A percentile compares a stretch with the other conserved stretches of the same genome.
These are phyloP conservation scores for Drosophila vallismaia DNA, from an alignment of 2,888 invertebrate genomes.

Conservation along the genomic window DNA sequence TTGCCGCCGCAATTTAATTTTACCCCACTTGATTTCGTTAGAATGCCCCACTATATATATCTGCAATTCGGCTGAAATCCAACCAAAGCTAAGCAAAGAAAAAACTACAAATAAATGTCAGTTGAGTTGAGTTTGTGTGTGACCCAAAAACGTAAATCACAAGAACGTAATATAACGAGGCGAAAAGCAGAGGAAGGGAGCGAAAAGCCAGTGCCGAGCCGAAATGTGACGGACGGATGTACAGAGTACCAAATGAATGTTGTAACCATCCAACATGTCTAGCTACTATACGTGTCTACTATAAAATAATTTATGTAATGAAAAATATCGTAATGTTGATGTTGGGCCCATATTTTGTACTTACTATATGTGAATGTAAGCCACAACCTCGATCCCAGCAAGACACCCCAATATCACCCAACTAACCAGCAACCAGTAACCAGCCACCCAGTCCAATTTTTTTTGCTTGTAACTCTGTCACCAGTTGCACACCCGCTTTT, in stretches of 20 bases:
- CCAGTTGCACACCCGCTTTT: slow-evolving; percentile 58
- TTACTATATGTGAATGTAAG: slow-evolving; percentile 53
- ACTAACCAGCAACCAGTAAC: slow-evolving; percentile 16
- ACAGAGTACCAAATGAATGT: slow-evolving; percentile 76
- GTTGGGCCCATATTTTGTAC: slow-evolving; percentile 77
- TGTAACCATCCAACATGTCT: slow-evolving; percentile 71
- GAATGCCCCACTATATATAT: slow-evolving; percentile 26
- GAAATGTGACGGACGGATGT: slow-evolving; percentile 76
- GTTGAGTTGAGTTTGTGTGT: slow-evolving; percentile 49
- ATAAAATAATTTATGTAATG: slow-evolving; percentile 83
- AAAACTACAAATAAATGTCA: slow-evolving; percentile 37
- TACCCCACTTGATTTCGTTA: slow-evolving; percentile 32
- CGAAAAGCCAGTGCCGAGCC: slow-evolving; percentile 42
- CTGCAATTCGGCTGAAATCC: slow-evolving; percentile 41
- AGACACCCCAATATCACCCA: slow-evolving; percentile 36
- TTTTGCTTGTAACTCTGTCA: slow-evolving; percentile 47
- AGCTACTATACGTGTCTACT: slow-evolving; percentile 81
- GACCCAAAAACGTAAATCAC: slow-evolving; percentile 49
- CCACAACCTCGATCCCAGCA: slow-evolving; percentile 46
- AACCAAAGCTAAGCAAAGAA: slow-evolving; percentile 2
- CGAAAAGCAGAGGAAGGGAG: slow-evolving; percentile 8
- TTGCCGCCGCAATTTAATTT: slow-evolving; percentile 45
- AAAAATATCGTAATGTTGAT: slow-evolving; percentile 84
- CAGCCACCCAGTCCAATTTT: slow-evolving; percentile 16
- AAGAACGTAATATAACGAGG: slow-evolving; percentile 19